These are phyloP conservation scores for Gonatopus flavifemur DNA, from an alignment of 1,140 invertebrate species.

Conservation along the genomic window DNA sequence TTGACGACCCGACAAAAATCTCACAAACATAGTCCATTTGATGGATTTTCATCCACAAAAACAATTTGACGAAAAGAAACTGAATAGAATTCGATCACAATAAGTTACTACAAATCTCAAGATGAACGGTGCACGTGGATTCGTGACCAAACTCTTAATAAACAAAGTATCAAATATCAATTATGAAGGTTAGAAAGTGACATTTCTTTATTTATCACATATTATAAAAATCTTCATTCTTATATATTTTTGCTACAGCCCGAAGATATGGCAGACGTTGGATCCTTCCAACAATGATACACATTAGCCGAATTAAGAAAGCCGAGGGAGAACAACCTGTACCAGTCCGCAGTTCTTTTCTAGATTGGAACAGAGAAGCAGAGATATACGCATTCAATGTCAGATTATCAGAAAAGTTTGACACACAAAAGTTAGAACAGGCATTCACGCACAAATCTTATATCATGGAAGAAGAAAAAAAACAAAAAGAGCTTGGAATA, in stretches of 20 bases:
- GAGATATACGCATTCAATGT: constrained; percentile 88
- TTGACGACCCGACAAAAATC: no score
- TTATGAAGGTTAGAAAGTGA: constrained; percentile 19
- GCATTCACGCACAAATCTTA: constrained; percentile 83
- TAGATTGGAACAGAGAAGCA: constrained; percentile 86
- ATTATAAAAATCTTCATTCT: neutral
- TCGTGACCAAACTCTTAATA: no score
- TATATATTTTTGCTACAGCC: constrained; percentile 20
- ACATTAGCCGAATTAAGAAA: constrained; percentile 53
- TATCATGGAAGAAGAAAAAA: constrained; percentile 69
- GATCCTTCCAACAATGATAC: constrained; percentile 59
- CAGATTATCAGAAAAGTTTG: constrained; percentile 82
- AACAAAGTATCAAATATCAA: no score
- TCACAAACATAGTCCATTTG: no score
- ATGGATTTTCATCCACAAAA: no score
- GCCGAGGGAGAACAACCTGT: constrained; percentile 40
- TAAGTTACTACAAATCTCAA: no score
- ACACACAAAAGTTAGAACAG: constrained; percentile 67
- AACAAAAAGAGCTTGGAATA: constrained; percentile 70
- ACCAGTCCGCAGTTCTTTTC: constrained; percentile 62
- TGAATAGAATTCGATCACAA: no score
- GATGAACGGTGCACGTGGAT: no score
- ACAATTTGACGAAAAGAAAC: no score
- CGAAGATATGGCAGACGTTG: constrained; percentile 56
- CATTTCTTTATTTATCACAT: neutral